Conservation (phyloP, 2,797 vertebrate species). For the Ctenopoma multispine region DNA sequence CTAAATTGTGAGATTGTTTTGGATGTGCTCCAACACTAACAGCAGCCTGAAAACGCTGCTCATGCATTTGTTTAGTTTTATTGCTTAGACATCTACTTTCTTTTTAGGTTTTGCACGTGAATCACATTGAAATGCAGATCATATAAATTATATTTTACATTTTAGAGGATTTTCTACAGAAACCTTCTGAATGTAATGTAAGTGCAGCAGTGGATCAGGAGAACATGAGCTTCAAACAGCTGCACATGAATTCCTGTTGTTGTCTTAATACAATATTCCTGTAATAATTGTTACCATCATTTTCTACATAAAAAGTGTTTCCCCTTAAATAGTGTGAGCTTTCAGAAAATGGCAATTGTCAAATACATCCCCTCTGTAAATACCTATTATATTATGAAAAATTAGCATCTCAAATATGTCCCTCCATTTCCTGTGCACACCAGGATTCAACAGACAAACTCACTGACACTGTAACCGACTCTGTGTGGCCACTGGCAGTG, state of each 20-base stretch:
- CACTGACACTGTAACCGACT: neutral
- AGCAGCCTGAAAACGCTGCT: neutral
- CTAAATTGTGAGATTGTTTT: neutral
- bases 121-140: neutral
- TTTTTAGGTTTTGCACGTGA: neutral
- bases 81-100: no score
- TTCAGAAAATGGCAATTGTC: neutral
- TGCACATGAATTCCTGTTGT: no score
- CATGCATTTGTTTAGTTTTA: no score
- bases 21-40: neutral
- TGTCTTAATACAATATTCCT: neutral
- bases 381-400: neutral
- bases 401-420: neutral
- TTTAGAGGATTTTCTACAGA: neutral
- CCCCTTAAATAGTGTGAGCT: neutral
- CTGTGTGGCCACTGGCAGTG: slow-evolving; percentile 32
- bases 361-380: neutral
- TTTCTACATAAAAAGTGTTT: neutral
- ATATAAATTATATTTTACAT: no score
- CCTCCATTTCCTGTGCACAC: neutral
- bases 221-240: neutral
- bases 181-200: neutral
- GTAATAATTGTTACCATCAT: neutral
- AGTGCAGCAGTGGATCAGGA: no score
- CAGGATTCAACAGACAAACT: slow-evolving; percentile 8